Conservation (phyloP, 2,797 vertebrate species). For the Spinus olivaceus region DNA sequence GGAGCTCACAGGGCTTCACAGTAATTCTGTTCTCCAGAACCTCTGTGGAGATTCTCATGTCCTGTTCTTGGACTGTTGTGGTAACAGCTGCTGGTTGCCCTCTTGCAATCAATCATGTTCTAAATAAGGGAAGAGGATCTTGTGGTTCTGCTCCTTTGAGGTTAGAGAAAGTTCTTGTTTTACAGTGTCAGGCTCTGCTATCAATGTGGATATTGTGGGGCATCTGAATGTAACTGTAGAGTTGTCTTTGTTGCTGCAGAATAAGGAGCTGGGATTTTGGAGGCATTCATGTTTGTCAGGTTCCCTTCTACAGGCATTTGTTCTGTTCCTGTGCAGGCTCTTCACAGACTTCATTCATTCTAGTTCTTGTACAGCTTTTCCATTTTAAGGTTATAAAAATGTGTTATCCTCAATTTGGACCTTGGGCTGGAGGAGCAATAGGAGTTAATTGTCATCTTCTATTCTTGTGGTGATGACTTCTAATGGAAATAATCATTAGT, state of each 20-base stretch:
- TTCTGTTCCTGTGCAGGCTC: background rate
- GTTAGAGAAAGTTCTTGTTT: background rate
- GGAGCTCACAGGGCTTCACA: background rate
- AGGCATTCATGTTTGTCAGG: background rate
- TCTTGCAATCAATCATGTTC: background rate
- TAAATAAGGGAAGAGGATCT: background rate
- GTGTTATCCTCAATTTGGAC: background rate
- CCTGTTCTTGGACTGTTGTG: background rate
- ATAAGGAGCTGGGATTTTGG: background rate
- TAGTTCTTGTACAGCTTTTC: background rate
- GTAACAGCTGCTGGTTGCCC: background rate
- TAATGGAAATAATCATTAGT: background rate
- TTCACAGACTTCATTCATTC: background rate
- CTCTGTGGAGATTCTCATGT: background rate
- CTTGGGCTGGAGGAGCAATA: background rate
- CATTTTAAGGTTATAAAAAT: background rate
- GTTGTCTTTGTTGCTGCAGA: background rate
- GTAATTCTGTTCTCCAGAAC: background rate
- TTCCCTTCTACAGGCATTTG: background rate
- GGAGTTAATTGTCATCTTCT: background rate
- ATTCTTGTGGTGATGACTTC: background rate
- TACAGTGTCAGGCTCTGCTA: background rate
- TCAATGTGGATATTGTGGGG: background rate
- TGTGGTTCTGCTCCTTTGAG: background rate
- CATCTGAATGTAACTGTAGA: background rate